These are phyloP conservation scores for Aulostomus chinensis DNA, from an alignment of 2,797 vertebrate genomes.

Conservation along the genomic window DNA sequence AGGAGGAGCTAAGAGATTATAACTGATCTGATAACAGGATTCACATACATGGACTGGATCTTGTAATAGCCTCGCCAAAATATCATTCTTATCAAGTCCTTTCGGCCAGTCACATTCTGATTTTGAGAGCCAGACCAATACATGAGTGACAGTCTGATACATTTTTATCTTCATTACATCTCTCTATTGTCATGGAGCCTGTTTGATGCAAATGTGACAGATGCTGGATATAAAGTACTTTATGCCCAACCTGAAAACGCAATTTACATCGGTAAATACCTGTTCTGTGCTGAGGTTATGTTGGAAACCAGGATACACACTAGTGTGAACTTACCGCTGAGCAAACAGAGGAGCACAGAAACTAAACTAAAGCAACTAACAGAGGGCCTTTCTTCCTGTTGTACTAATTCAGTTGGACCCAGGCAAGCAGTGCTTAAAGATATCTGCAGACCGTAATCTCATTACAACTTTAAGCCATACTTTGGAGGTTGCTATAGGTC, in stretches of 20 bases:
- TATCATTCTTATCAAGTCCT: slow-evolving; percentile 48
- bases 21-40: slow-evolving; percentile 51
- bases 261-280: slow-evolving; percentile 18
- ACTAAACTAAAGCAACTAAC: slow-evolving; percentile 54
- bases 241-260: neutral
- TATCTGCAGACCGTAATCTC: slow-evolving; percentile 73
- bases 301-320: slow-evolving; percentile 12
- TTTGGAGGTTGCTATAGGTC: slow-evolving; percentile 69
- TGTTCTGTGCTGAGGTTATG: neutral
- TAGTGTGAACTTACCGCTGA: slow-evolving; percentile 45
- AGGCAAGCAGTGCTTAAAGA: slow-evolving; percentile 59
- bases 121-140: slow-evolving; percentile 32
- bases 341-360: slow-evolving; percentile 67
- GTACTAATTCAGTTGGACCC: slow-evolving; percentile 63
- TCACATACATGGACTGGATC: slow-evolving; percentile 41
- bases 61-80: slow-evolving; percentile 38
- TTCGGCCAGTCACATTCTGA: slow-evolving; percentile 46
- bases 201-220: slow-evolving; percentile 6
- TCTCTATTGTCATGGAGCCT: slow-evolving; percentile 16
- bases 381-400: slow-evolving; percentile 56
- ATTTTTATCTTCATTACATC: slow-evolving; percentile 17
- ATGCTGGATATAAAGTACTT: slow-evolving; percentile 9
- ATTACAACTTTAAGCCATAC: slow-evolving; percentile 72
- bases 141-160: slow-evolving; percentile 12
- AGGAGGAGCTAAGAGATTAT: slow-evolving; percentile 31